phyloP scores from a whole-genome alignment of 2,888 invertebrate species.

The Nudaria mundana region DNA sequence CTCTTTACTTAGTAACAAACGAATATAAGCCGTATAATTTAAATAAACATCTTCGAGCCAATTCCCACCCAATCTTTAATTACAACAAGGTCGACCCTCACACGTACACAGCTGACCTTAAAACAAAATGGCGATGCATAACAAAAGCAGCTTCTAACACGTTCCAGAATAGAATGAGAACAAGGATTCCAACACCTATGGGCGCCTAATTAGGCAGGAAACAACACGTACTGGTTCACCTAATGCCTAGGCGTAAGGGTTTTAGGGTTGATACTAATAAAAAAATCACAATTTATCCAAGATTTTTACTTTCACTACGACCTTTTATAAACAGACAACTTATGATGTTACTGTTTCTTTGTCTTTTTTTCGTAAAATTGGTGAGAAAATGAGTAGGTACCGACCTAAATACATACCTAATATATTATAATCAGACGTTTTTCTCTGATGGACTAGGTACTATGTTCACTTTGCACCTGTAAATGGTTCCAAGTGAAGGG shows the following conservation, averaged over 20 bases:
- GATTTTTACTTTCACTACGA: neutral
- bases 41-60: constrained; percentile 7
- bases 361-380: no score
- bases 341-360: no score
- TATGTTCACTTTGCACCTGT: no score
- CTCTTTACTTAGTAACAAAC: no score
- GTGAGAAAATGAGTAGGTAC: no score
- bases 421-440: no score
- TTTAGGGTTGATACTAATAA: constrained; percentile 46
- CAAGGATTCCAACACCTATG: constrained; percentile 73
- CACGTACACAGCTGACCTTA: constrained; percentile 27
- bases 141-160: constrained; percentile 61
- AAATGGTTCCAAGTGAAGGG: no score
- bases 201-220: constrained; percentile 68
- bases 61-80: constrained; percentile 20
- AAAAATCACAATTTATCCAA: neutral
- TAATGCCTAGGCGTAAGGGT: constrained; percentile 46
- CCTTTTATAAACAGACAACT: no score
- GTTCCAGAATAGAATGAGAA: constrained; percentile 65
- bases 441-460: no score
- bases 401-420: no score
- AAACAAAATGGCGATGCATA: constrained; percentile 30
- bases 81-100: constrained; percentile 30
- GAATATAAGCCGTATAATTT: no score
- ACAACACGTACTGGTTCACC: constrained; percentile 59